Percentiles rank a stretch among this genome's conserved stretches.
phyloP scores from a whole-genome alignment of 2,888 invertebrate species.

The Palloptera scutellata region DNA sequence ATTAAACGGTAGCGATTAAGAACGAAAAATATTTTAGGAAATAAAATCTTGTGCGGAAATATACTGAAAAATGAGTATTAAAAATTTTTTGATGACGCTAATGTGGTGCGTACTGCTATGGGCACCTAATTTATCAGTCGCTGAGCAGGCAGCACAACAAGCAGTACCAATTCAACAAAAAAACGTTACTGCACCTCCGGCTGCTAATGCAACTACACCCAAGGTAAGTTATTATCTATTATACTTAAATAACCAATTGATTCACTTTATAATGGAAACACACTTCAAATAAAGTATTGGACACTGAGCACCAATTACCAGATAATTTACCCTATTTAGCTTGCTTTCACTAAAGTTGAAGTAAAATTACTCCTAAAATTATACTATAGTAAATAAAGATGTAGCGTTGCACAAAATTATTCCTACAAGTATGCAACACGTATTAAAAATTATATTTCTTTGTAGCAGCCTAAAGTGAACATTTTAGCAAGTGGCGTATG shows the following conservation, averaged over 20 bases:
- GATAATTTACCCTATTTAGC: too few relatives aligned
- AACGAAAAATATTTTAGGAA: too few relatives aligned
- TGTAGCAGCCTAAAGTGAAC: slow-evolving; percentile 40
- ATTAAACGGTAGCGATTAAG: too few relatives aligned
- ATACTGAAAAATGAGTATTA: too few relatives aligned
- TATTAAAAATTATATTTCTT: slow-evolving; percentile 11
- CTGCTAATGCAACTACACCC: not conserved
- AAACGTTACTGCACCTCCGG: not conserved
- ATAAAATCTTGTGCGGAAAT: too few relatives aligned
- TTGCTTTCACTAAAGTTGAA: not conserved
- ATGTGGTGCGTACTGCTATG: too few relatives aligned
- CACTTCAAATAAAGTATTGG: too few relatives aligned
- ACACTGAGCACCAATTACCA: too few relatives aligned
- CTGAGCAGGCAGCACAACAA: slow-evolving; percentile 1
- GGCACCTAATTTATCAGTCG: not conserved
- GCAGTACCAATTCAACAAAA: not conserved
- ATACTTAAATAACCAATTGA: not conserved
- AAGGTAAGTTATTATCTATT: not conserved
- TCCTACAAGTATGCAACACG: too few relatives aligned
- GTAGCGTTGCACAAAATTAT: too few relatives aligned
- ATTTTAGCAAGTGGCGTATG: slow-evolving; percentile 64
- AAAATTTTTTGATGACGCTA: too few relatives aligned
- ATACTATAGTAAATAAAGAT: not conserved
- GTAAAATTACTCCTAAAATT: not conserved
- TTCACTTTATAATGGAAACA: not conserved